Conservation (phyloP, 2,888 invertebrate genomes). For the Chydorus sphaericus region DNA sequence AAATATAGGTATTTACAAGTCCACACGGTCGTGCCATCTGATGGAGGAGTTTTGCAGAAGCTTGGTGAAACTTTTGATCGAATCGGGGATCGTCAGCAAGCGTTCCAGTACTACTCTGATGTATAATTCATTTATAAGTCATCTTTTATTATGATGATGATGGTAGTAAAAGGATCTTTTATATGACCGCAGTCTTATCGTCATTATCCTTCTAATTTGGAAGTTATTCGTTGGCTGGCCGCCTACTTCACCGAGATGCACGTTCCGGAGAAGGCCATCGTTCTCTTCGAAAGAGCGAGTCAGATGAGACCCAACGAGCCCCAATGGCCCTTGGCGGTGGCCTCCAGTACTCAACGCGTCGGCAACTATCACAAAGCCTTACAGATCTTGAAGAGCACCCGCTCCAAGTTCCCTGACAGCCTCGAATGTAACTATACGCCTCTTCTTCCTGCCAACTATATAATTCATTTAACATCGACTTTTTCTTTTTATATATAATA, state of each 20-base stretch:
- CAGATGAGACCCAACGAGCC: constrained; percentile 62
- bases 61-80: constrained; percentile 79
- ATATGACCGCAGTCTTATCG: constrained; percentile 43
- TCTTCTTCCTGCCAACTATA: not conserved
- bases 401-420: constrained; percentile 83
- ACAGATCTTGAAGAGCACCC: constrained; percentile 66
- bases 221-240: constrained; percentile 75
- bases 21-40: constrained; percentile 68
- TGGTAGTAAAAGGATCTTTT: not conserved
- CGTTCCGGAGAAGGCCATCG: constrained; percentile 70
- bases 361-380: constrained; percentile 75
- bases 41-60: constrained; percentile 74
- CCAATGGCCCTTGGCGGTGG: constrained; percentile 71
- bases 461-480: not conserved
- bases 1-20: constrained; percentile 51
- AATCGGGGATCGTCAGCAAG: constrained; percentile 80
- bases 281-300: constrained; percentile 66
- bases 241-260: constrained; percentile 78
- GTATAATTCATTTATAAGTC: constrained; percentile 32
- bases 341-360: constrained; percentile 64
- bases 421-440: constrained; percentile 54
- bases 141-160: not conserved
- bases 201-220: constrained; percentile 52
- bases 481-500: not conserved
- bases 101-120: constrained; percentile 67